phyloP scores from a whole-genome alignment of 2,888 invertebrate species.

The Pteria penguin region DNA sequence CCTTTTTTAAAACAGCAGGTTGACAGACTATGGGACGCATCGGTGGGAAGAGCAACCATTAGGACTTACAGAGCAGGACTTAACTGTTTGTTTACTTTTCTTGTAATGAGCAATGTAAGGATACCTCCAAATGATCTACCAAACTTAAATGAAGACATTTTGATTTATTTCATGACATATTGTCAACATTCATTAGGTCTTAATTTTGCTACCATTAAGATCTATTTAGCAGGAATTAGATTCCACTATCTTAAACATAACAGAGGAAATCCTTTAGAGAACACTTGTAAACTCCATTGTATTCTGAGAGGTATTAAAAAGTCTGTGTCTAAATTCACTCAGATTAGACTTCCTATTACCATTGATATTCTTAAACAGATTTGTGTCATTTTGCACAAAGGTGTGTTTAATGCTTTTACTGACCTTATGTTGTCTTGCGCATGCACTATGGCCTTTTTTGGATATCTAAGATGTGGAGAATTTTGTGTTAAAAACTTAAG shows the following conservation, averaged over 20 bases:
- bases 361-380: background rate
- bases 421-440: background rate
- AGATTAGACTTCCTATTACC: conserved; percentile 7
- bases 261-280: background rate
- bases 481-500: background rate
- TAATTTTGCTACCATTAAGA: background rate
- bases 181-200: background rate
- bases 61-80: conserved; percentile 6
- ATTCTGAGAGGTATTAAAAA: conserved; percentile 8
- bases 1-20: background rate
- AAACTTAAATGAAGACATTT: conserved; percentile 1
- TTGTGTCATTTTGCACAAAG: background rate
- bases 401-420: conserved; percentile 6
- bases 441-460: background rate
- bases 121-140: background rate
- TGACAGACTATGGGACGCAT: background rate
- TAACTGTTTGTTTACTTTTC: conserved; percentile 12
- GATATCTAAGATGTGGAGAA: background rate
- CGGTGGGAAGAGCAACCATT: background rate
- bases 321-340: background rate
- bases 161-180: conserved; percentile 10
- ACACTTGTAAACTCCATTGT: background rate
- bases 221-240: conserved; percentile 3
- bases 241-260: background rate
- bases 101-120: background rate